Conservation (phyloP, 2,888 invertebrate genomes). For the Polydrusus tereticollis region DNA sequence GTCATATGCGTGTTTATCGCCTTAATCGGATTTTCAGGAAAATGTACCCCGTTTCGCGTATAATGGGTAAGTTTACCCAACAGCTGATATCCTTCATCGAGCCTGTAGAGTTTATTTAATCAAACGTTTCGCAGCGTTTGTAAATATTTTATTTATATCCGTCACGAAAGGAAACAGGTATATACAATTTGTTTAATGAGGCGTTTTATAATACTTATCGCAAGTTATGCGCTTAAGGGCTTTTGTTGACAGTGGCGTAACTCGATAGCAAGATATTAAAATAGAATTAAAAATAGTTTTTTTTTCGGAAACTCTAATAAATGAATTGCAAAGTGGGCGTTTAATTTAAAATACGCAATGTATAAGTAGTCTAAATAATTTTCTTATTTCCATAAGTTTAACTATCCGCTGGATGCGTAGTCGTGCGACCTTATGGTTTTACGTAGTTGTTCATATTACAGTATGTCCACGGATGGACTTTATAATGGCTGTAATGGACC, state of each 20-base stretch:
- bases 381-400: too few relatives aligned
- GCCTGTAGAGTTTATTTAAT: slow-evolving; percentile 31
- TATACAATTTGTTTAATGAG: not conserved
- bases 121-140: not conserved
- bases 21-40: slow-evolving; percentile 16
- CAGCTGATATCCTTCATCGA: slow-evolving; percentile 34
- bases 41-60: slow-evolving; percentile 15
- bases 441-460: too few relatives aligned
- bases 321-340: too few relatives aligned
- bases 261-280: too few relatives aligned
- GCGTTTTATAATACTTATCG: not conserved
- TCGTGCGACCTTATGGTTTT: too few relatives aligned
- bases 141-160: slow-evolving; percentile 4
- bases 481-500: too few relatives aligned
- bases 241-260: not conserved
- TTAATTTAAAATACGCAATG: too few relatives aligned
- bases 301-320: too few relatives aligned
- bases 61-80: slow-evolving; percentile 27
- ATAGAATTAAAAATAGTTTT: too few relatives aligned
- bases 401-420: too few relatives aligned
- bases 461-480: too few relatives aligned
- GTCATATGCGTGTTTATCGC: slow-evolving; percentile 32
- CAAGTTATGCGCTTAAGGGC: not conserved
- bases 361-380: too few relatives aligned
- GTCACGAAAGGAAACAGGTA: slow-evolving; percentile 16